Conservation (phyloP, 2,113 vertebrate genomes). For the Oophaga pumilio region DNA sequence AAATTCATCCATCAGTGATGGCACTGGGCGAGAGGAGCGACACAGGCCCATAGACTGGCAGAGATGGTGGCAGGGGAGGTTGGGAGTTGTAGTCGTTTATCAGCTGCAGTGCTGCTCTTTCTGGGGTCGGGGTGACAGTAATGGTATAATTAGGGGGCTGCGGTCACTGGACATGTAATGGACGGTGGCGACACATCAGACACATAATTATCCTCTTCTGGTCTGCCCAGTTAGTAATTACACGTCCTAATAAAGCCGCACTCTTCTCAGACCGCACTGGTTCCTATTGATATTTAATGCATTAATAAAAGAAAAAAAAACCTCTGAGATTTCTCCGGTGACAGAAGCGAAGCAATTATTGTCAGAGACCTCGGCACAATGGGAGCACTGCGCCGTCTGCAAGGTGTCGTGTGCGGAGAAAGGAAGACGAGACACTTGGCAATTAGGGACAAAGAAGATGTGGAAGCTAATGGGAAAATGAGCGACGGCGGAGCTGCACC, state of each 20-base stretch:
- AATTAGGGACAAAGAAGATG: constrained; percentile 35
- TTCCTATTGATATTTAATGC: constrained; percentile 21
- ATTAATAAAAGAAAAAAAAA: background rate
- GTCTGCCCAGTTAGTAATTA: background rate
- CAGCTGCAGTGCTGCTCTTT: background rate
- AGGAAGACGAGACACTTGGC: background rate
- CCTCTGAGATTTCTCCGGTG: background rate
- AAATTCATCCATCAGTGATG: too few relatives aligned
- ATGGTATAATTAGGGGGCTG: background rate
- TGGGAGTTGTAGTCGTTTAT: too few relatives aligned
- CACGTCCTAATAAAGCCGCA: background rate
- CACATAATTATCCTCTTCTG: background rate
- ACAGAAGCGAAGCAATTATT: constrained; percentile 40
- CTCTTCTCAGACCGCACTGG: background rate
- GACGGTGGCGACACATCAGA: background rate
- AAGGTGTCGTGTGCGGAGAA: background rate
- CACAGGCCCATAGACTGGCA: too few relatives aligned
- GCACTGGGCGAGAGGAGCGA: too few relatives aligned
- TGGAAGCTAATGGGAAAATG: background rate
- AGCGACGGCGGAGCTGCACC: background rate
- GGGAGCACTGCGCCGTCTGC: background rate
- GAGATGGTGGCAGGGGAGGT: too few relatives aligned
- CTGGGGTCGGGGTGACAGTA: background rate
- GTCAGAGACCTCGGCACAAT: constrained; percentile 9
- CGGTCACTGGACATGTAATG: background rate